Conservation (phyloP, 2,797 vertebrate genomes). For the Tragopan temminckii region DNA sequence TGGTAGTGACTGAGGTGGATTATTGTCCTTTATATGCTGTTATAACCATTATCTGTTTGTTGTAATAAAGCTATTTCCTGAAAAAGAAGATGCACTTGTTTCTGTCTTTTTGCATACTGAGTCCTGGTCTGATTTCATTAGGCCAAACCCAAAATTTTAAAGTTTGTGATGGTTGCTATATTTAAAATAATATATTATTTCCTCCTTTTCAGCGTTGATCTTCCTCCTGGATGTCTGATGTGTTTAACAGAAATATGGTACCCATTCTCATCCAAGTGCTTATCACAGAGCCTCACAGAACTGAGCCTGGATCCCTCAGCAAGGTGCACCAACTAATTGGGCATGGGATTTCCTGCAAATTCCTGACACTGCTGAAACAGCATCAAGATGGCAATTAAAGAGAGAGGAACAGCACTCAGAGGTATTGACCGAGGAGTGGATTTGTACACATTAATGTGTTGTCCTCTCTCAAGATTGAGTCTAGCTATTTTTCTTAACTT, state of each 20-base stretch:
- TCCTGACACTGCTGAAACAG: neutral
- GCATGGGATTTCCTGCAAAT: neutral
- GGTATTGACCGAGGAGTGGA: neutral
- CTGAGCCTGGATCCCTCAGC: neutral
- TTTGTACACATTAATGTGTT: neutral
- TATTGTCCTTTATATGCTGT: accelerated
- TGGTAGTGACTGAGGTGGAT: neutral
- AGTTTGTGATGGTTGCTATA: neutral
- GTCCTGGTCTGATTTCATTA: neutral
- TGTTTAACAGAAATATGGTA: neutral
- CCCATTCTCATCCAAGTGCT: neutral
- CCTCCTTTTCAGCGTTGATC: neutral
- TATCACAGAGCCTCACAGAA: neutral
- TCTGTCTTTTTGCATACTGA: neutral
- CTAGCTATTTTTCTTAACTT: neutral
- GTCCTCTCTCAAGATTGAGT: neutral
- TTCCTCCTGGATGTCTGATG: neutral
- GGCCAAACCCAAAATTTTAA: neutral
- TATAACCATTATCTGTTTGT: neutral
- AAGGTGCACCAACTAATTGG: neutral
- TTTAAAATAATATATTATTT: neutral
- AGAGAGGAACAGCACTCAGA: neutral
- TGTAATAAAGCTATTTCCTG: neutral
- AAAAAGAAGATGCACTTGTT: neutral
- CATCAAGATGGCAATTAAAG: neutral